Evolutionary conservation across 2,113 vertebrate species (phyloP).

Genomic region (Tinamus guttatus): DNA sequence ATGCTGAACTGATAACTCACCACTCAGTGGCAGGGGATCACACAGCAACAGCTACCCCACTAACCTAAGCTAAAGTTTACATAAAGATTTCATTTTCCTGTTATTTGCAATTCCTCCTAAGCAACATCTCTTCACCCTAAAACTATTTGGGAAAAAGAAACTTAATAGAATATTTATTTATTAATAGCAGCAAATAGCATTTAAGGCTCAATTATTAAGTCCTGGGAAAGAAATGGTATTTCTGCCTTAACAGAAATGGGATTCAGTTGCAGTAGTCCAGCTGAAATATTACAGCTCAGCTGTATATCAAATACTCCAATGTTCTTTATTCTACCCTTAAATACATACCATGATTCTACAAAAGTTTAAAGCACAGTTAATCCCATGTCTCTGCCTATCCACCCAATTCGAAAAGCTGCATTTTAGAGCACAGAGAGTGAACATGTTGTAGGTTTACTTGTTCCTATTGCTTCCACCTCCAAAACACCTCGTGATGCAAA

Average conservation of each 20-base stretch:
- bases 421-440: background rate
- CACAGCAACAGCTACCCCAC: background rate
- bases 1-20: background rate
- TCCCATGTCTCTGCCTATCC: background rate
- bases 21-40: background rate
- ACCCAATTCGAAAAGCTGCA: background rate
- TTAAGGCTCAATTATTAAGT: accelerated
- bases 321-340: background rate
- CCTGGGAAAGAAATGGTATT: background rate
- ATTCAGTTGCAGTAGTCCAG: background rate
- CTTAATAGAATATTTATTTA: background rate
- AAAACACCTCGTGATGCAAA: background rate
- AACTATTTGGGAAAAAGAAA: background rate
- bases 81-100: background rate
- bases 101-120: background rate
- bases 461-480: background rate
- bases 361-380: background rate
- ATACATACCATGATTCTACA: background rate
- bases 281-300: background rate
- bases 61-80: background rate
- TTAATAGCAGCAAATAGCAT: background rate
- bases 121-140: background rate
- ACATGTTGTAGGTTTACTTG: background rate
- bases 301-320: background rate
- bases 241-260: background rate